Conservation (phyloP, 2,888 invertebrate species). For the Phoronis australis region DNA sequence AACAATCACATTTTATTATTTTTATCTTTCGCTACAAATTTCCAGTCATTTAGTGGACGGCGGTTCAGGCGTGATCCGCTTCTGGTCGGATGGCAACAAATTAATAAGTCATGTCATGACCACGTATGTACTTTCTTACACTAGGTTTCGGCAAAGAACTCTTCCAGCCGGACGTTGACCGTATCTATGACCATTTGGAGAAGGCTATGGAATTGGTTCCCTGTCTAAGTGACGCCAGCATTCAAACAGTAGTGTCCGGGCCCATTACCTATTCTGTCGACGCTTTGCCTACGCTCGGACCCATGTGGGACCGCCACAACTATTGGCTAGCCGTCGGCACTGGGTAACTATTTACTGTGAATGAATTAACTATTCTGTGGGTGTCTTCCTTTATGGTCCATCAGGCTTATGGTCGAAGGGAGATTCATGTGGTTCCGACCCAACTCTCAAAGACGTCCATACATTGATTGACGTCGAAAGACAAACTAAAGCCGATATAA, state of each 20-base stretch:
- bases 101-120: neutral
- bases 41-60: neutral
- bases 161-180: conserved; percentile 47
- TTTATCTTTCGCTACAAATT: no score
- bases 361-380: no score
- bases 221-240: conserved; percentile 33
- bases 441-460: no score
- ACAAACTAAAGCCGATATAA: no score
- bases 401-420: no score
- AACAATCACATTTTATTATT: no score
- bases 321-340: conserved; percentile 48
- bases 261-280: conserved; percentile 54
- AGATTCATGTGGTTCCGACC: no score
- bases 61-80: neutral
- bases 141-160: conserved; percentile 52
- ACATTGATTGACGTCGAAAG: no score
- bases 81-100: no score
- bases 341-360: no score
- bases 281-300: conserved; percentile 52
- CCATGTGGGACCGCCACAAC: conserved; percentile 36
- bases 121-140: no score
- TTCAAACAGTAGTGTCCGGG: conserved; percentile 45
- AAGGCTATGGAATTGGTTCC: conserved; percentile 48
- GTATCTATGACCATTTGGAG: conserved; percentile 41
- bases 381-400: no score